A percentile compares a stretch with the other conserved stretches of the same genome.
Conservation (phyloP, 2,113 vertebrate genomes). For the Poeciliopsis turrubarensis region DNA sequence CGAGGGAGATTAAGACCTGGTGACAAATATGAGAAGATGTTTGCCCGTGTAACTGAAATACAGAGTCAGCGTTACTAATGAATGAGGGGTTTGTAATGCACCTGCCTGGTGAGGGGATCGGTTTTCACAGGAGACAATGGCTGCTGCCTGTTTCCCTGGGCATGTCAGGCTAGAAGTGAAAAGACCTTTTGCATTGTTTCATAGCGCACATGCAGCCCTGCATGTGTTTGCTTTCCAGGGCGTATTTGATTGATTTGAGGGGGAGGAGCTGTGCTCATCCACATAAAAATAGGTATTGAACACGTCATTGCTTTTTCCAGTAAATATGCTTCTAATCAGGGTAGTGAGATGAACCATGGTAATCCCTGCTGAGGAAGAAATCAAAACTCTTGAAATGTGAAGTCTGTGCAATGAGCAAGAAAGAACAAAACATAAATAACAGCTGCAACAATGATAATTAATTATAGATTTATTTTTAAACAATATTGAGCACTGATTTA, state of each 20-base stretch:
- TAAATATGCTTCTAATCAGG: not conserved
- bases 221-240: constrained; percentile 24
- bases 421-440: not conserved
- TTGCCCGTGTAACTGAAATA: constrained; percentile 75
- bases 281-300: not conserved
- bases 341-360: not conserved
- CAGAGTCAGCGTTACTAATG: constrained; percentile 64
- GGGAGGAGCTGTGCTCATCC: not conserved
- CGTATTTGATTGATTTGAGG: constrained; percentile 13
- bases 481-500: not conserved
- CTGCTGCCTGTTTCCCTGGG: constrained; percentile 34
- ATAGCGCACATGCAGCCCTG: constrained; percentile 1
- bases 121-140: constrained; percentile 67
- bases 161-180: constrained; percentile 36
- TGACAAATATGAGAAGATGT: constrained; percentile 73
- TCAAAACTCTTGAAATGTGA: not conserved
- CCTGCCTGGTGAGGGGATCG: constrained; percentile 64
- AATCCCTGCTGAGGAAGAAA: not conserved
- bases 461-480: not conserved
- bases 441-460: not conserved
- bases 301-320: not conserved
- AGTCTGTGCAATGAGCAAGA: not conserved
- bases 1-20: constrained; percentile 11
- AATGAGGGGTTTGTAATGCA: constrained; percentile 75
- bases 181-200: constrained; percentile 37